These are phyloP conservation scores for Capitulum mitella DNA, from an alignment of 2,888 invertebrate species.

Conservation along the genomic window DNA sequence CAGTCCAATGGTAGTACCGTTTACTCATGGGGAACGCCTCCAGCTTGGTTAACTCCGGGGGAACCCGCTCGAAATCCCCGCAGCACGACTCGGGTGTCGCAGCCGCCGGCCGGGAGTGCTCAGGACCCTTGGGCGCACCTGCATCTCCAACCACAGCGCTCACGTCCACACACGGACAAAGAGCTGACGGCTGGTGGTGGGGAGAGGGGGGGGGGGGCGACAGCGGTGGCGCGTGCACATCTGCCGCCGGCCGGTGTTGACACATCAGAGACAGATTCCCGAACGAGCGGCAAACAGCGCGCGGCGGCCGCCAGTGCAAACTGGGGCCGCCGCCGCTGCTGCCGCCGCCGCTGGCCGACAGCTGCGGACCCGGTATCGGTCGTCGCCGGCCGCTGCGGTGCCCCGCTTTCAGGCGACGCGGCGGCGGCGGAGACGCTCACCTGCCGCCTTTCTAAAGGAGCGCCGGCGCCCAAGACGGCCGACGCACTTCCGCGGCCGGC, in stretches of 20 bases:
- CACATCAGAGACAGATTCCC: neutral
- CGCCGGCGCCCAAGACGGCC: neutral
- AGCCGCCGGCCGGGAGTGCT: too few species aligned
- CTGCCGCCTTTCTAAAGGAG: slow-evolving; percentile 12
- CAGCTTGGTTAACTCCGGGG: too few species aligned
- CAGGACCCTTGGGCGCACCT: neutral
- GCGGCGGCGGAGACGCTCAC: neutral
- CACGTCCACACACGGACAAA: neutral
- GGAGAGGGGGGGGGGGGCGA: neutral
- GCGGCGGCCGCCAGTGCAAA: neutral
- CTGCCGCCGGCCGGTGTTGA: neutral
- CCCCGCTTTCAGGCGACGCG: neutral
- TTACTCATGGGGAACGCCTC: too few species aligned
- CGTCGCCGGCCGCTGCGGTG: neutral
- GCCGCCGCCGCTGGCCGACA: neutral
- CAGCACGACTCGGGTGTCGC: too few species aligned
- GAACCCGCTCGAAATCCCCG: too few species aligned
- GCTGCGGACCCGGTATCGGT: neutral
- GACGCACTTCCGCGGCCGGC: neutral
- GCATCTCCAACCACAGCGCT: neutral
- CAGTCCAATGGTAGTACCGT: too few species aligned
- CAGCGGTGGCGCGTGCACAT: neutral
- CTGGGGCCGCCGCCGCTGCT: too few species aligned
- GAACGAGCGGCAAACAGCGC: neutral
- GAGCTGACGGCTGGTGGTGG: neutral